Percentiles rank a stretch among this genome's conserved stretches.
These are phyloP conservation scores for Ardeotis arabs DNA, from an alignment of 2,113 vertebrate genomes.

Conservation along the genomic window DNA sequence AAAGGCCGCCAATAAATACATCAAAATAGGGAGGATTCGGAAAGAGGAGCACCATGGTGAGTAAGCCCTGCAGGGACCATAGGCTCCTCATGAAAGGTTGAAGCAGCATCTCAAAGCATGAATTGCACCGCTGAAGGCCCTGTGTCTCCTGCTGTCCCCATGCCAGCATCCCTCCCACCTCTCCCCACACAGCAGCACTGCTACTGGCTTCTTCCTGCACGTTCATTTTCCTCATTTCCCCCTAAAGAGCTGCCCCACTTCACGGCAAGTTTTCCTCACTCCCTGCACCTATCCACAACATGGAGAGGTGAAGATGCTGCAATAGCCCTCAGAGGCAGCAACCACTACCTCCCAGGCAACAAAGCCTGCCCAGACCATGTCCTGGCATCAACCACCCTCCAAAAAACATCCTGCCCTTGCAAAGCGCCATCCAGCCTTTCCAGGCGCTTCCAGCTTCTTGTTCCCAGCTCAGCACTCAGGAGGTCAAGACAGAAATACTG, in stretches of 20 bases:
- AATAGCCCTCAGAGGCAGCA: neutral
- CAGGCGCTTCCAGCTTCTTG: neutral
- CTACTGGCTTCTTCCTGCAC: neutral
- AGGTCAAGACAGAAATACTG: conserved; percentile 16
- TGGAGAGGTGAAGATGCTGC: neutral
- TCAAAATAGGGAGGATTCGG: neutral
- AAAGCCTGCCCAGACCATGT: neutral
- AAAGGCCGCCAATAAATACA: neutral
- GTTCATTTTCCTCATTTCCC: neutral
- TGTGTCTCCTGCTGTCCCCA: neutral
- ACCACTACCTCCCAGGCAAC: neutral
- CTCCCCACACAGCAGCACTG: neutral
- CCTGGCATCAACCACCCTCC: neutral
- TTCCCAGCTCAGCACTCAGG: neutral
- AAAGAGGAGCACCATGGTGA: neutral
- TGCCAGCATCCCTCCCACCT: neutral
- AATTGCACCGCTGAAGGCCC: neutral
- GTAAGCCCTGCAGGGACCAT: neutral
- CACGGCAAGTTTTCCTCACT: rapidly evolving
- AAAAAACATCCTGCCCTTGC: neutral
- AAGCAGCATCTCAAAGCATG: neutral
- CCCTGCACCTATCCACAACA: no score
- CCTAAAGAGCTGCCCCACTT: neutral
- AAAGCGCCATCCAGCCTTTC: neutral
- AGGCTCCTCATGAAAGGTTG: neutral